Base-by-base conservation (phyloP, 1,140 invertebrate species). In the Zaprionus inermis region DNA sequence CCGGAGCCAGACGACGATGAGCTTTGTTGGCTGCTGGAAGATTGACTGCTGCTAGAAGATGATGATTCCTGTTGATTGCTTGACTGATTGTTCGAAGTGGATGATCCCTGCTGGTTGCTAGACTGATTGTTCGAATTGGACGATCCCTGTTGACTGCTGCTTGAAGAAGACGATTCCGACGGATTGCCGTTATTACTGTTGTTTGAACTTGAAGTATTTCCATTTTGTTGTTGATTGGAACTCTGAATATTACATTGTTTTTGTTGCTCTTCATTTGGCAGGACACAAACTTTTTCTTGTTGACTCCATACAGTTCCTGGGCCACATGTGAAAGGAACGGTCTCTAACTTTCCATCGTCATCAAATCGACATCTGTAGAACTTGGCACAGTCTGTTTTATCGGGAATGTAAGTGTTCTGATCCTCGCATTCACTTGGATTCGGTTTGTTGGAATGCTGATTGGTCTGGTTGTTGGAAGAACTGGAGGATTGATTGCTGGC, bases 321-420 rank as follows among this genome's bases (percentile, higher is more conserved):
- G 2, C 93, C 95, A 91, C 95, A 96, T 46, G 92, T 93, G 79
- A 95, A 96, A 38, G 95, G 93, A 75, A 95, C 94, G 71, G 92
- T 93, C 20, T 88, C 93, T 44, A 93, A 94, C 2, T 91, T 92
- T 18, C 92, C 93, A 34, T 93, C 81, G 0, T 94, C 94, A 65
- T 94, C 91, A 54, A 93, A 84, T 0, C 95, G 94, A 90, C 96
- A 96, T 89, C 95, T 93, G 72, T 96, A 95, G 81, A 96, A 96
- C 70, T 95, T 95, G 55, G 90, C 18, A 83, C 92, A 91, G 94
- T 93, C 36, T 83, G 92, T 24, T n/a, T 68, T 91, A 46, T 92
- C 85, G 6, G 85, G 78, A 7, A 92, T 90, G 34, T 92, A 92
- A 2, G 91, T 92, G 28, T 90, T 91, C n/a, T 92, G 79, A 75